A percentile compares a stretch with the other conserved stretches of the same genome.
phyloP scores from a whole-genome alignment of 2,113 vertebrate species.

The Montifringilla adamsi region DNA sequence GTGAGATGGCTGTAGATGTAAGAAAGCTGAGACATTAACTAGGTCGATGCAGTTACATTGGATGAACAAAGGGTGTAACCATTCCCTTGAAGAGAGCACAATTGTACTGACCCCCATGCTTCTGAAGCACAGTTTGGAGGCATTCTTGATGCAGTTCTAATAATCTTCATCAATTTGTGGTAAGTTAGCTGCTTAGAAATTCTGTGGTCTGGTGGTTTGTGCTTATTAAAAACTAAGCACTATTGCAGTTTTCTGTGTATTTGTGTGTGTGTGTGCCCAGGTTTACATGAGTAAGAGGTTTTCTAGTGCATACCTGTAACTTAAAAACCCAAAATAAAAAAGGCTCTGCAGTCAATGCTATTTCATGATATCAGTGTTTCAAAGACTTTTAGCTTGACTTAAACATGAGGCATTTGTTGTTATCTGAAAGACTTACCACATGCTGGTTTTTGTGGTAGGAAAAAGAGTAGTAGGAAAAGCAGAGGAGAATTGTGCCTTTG shows the following conservation, averaged over 20 bases:
- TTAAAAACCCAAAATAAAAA: background rate
- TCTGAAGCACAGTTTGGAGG: background rate
- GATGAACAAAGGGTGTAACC: background rate
- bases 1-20: background rate
- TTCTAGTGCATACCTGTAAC: background rate
- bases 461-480: background rate
- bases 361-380: background rate
- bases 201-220: background rate
- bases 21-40: background rate
- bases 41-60: background rate
- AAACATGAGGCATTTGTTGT: background rate
- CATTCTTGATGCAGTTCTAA: background rate
- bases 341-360: background rate
- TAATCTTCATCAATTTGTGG: background rate
- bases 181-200: background rate
- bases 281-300: background rate
- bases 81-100: background rate
- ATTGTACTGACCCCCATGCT: background rate
- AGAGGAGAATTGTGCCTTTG: background rate
- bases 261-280: accelerated
- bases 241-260: background rate
- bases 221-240: accelerated
- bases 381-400: background rate
- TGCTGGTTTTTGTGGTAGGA: background rate
- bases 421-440: background rate